These are phyloP conservation scores for Scaptodrosophila lebanonensis DNA, from an alignment of 1,140 invertebrate species.

Conservation along the genomic window DNA sequence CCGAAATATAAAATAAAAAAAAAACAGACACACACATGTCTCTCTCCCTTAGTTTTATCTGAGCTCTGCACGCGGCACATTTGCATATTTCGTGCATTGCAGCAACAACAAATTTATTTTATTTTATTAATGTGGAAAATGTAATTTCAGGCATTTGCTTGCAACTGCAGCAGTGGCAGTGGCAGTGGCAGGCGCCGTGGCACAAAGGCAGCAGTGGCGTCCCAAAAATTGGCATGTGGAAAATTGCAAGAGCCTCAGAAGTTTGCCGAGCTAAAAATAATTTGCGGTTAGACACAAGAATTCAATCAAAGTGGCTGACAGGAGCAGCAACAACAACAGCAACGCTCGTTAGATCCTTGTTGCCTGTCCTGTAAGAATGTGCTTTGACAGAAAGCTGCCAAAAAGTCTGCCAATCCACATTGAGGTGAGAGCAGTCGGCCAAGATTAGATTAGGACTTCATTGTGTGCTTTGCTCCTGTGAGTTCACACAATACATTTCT, in stretches of 20 bases:
- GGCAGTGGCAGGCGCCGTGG: background rate
- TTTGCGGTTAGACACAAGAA: constrained; percentile 22
- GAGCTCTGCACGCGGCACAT: constrained; percentile 59
- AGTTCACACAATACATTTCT: too few species aligned
- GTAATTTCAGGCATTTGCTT: constrained; percentile 57
- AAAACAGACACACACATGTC: constrained; percentile 33
- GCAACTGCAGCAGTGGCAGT: constrained; percentile 35
- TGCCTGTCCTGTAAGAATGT: too few species aligned
- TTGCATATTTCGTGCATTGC: constrained; percentile 65
- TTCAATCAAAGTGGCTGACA: constrained; percentile 7
- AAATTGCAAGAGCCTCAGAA: constrained; percentile 39
- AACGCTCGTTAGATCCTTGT: too few species aligned
- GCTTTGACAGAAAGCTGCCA: too few species aligned
- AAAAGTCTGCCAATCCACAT: too few species aligned
- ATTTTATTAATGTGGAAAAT: constrained; percentile 66
- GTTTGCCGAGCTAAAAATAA: constrained; percentile 15
- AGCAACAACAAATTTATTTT: constrained; percentile 39
- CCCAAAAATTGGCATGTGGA: constrained; percentile 52
- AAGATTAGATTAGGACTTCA: too few species aligned
- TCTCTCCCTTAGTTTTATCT: constrained; percentile 60
- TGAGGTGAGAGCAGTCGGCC: too few species aligned
- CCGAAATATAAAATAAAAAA: constrained; percentile 7
- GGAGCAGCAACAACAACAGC: background rate
- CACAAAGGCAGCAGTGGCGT: constrained; percentile 10
- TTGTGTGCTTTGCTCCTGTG: too few species aligned